Conservation (phyloP, 2,888 invertebrate genomes). For the Xanthia togata region DNA sequence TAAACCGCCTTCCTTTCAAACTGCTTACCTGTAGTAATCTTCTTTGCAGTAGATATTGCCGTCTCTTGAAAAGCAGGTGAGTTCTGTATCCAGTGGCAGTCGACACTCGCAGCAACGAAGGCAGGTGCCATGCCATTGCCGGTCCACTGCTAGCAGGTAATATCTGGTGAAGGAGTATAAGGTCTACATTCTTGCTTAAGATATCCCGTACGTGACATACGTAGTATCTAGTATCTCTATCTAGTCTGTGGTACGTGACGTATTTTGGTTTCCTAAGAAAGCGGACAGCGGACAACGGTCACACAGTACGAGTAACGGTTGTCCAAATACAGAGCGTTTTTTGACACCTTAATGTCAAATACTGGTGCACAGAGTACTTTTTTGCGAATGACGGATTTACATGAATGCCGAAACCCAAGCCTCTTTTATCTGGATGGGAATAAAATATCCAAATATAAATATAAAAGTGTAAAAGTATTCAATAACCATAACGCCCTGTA, state of each 20-base stretch:
- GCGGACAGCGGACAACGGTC: too few relatives aligned
- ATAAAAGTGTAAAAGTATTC: not conserved
- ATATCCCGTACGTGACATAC: not conserved
- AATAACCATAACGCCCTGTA: too few relatives aligned
- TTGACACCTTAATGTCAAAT: not conserved
- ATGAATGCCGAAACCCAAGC: not conserved
- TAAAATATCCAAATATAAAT: too few relatives aligned
- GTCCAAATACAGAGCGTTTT: too few relatives aligned
- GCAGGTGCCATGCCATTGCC: constrained; percentile 97
- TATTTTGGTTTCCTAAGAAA: not conserved
- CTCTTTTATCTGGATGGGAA: too few relatives aligned
- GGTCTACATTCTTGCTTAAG: constrained; percentile 4
- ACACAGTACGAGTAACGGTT: too few relatives aligned
- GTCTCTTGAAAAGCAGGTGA: constrained; percentile 97
- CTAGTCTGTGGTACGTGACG: too few relatives aligned
- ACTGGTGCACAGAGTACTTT: too few relatives aligned
- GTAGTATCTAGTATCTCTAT: too few relatives aligned
- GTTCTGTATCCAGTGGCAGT: constrained; percentile 95
- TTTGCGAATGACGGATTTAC: too few relatives aligned
- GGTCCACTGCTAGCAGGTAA: constrained; percentile 96
- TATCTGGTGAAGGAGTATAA: constrained; percentile 77
- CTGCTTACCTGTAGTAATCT: constrained; percentile 96
- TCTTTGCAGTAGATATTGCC: constrained; percentile 98
- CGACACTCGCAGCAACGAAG: constrained; percentile 96
- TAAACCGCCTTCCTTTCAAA: not conserved